These are phyloP conservation scores for Gymnothorax javanicus DNA, from an alignment of 2,797 vertebrate species.

Conservation along the genomic window DNA sequence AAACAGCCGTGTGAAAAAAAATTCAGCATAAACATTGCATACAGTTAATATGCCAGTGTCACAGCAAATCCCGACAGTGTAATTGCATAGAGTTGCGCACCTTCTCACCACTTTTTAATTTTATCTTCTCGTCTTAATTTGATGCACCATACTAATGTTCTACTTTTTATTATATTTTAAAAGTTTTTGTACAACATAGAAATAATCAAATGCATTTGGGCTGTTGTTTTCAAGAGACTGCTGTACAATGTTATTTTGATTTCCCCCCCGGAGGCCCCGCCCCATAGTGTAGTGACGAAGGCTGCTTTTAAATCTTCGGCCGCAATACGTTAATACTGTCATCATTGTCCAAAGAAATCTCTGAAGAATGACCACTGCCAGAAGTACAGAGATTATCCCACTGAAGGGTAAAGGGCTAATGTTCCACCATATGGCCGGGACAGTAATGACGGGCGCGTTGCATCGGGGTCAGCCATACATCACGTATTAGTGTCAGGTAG, in stretches of 20 bases:
- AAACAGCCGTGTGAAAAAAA: no score
- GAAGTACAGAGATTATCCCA: constrained; percentile 75
- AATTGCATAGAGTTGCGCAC: no score
- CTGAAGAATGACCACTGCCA: constrained; percentile 75
- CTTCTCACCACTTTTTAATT: not conserved
- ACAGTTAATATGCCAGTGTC: no score
- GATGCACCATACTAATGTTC: not conserved
- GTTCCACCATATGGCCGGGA: constrained; percentile 75
- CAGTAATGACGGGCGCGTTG: constrained; percentile 71
- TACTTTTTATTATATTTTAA: not conserved
- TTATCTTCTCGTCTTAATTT: not conserved
- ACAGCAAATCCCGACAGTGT: no score
- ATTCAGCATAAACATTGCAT: no score
- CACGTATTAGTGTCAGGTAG: constrained; percentile 84
- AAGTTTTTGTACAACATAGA: not conserved
- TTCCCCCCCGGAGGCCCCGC: constrained; percentile 57
- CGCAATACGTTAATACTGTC: constrained; percentile 75
- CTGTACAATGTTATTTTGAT: constrained; percentile 60
- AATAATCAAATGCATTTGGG: constrained; percentile 28
- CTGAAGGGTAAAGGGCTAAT: constrained; percentile 74
- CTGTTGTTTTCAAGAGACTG: constrained; percentile 57
- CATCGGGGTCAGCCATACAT: constrained; percentile 80
- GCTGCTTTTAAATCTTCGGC: constrained; percentile 65
- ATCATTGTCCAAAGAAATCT: constrained; percentile 81
- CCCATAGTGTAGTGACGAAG: constrained; percentile 57